Conservation (phyloP, 2,797 vertebrate species). For the Erethizon dorsatum region DNA sequence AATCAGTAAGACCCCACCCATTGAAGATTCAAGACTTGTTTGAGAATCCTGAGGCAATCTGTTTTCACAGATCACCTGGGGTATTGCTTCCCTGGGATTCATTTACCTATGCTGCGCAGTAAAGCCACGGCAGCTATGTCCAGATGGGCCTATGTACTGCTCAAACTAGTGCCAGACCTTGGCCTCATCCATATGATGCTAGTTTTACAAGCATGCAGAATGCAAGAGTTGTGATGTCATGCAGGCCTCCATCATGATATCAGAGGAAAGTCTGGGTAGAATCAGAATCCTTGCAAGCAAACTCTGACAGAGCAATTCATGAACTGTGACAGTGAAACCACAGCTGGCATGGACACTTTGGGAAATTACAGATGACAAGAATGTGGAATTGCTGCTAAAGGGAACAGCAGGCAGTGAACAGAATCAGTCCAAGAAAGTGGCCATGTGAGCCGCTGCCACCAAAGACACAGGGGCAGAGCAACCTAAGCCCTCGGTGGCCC, state of each 20-base stretch:
- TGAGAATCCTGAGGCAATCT: background rate
- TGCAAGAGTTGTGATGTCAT: background rate
- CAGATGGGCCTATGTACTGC: background rate
- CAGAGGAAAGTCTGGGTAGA: background rate
- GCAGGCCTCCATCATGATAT: background rate
- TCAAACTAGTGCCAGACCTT: background rate
- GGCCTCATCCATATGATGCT: background rate
- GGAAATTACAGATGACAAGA: background rate
- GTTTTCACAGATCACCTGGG: background rate
- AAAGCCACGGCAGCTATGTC: background rate
- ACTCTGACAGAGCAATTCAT: background rate
- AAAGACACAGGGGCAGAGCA: background rate
- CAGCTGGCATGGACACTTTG: background rate
- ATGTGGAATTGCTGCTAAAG: background rate
- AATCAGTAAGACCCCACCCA: background rate
- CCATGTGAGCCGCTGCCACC: background rate
- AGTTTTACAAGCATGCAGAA: background rate
- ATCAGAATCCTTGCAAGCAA: background rate
- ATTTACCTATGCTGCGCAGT: background rate
- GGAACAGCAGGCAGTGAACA: background rate
- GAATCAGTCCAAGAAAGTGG: background rate
- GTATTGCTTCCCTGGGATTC: background rate
- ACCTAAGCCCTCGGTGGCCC: background rate
- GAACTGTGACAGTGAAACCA: background rate
- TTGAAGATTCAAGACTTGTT: background rate